Percentiles rank a stretch among this genome's conserved stretches.
Evolutionary conservation across 2,888 invertebrate genomes (phyloP).

Genomic region (Morpho deidamia): DNA sequence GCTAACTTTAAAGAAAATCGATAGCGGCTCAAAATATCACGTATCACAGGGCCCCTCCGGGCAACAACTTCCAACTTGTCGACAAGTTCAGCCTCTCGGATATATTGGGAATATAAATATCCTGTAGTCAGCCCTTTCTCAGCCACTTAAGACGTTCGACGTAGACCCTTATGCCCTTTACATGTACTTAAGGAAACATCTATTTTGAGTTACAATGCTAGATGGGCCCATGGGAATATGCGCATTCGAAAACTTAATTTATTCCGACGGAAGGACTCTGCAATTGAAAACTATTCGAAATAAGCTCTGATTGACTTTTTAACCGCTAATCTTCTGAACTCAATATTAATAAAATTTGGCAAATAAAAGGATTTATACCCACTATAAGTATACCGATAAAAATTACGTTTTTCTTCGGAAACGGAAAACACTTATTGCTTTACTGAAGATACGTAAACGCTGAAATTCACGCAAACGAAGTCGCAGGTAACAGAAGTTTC

Average conservation of each 20-base stretch:
- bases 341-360: too few species aligned
- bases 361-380: too few species aligned
- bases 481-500: too few species aligned
- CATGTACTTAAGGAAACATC: slow-evolving; percentile 33
- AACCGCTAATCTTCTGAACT: too few species aligned
- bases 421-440: too few species aligned
- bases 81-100: slow-evolving; percentile 53
- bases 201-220: slow-evolving; percentile 32
- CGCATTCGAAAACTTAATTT: slow-evolving; percentile 28
- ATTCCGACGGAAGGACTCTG: slow-evolving; percentile 13
- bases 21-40: slow-evolving; percentile 22
- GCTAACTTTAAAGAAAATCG: slow-evolving; percentile 20
- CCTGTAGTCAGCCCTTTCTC: slow-evolving; percentile 55
- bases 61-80: slow-evolving; percentile 42
- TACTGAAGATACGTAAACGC: too few species aligned
- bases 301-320: background rate
- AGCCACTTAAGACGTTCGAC: slow-evolving; percentile 68
- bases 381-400: too few species aligned
- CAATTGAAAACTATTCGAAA: background rate
- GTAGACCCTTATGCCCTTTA: slow-evolving; percentile 44
- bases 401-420: too few species aligned
- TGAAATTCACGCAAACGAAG: too few species aligned
- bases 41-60: slow-evolving; percentile 36
- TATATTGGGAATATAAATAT: slow-evolving; percentile 72
- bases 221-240: slow-evolving; percentile 30